Evolutionary conservation across 2,113 vertebrate species (phyloP), one percentile per base, ranked within the genome.

Genomic region (Nycticorax nycticorax): DNA sequence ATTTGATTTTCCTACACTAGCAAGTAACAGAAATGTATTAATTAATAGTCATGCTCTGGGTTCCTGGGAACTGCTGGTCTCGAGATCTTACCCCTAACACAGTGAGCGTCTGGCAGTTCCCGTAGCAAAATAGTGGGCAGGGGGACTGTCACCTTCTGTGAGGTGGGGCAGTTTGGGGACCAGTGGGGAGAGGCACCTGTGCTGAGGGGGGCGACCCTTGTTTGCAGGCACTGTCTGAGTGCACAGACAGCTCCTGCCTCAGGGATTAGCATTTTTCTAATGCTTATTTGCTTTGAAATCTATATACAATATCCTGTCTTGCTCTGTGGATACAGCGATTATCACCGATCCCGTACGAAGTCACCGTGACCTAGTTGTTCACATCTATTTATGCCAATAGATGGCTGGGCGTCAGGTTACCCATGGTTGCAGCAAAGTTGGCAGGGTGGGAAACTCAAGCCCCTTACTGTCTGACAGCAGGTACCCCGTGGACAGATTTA

Each of bases 281-380:
- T 64, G 26, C 2, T 16, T 64, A 37, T 92, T 95, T 92, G 66
- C 80, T 95, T 93, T 96, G 94, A 97, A 95, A 95, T 89, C 89
- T 89, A 79, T 87, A 69, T 89, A 69, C 74, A 82, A 91, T 89
- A 91, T 95, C 86, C 92, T 94, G 85, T 95, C 81, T 62, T 87
- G 47, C 41, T 79, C 13, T 0, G 5, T 71, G 87, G 93, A 83
- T 82, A 12, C 24, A 84, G 79, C 1, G 12, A 85, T 90, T 97
- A 92, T 59, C 85, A 8, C 89, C 39, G 41, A 77, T 90, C 63
- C 82, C n/a, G 48, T 82, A 71, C 1, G 12, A 86, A 91, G 90
- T 39, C 32, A 22, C 62, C 13, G 8, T 57, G 89, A 95, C 80
- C 62, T 59, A 95, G 57, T 83, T 93, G 77, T 80, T 91, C 6